These are phyloP conservation scores for Morbakka virulenta DNA, from an alignment of 30 jellyfish, hydroid and myxozoan species.

Conservation along the genomic window DNA sequence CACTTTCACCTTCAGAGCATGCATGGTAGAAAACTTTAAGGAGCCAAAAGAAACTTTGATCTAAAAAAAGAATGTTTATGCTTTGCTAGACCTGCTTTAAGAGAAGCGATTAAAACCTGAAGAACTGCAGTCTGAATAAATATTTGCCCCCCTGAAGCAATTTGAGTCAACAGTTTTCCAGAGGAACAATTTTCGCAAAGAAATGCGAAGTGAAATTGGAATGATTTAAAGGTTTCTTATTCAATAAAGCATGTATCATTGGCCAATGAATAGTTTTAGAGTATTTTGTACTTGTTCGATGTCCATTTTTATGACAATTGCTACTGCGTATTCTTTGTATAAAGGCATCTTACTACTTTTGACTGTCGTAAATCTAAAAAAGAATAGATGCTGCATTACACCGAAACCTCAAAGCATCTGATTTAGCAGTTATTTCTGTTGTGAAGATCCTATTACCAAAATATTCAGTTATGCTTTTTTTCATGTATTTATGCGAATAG, in stretches of 20 bases:
- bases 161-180: neutral
- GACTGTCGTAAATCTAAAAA: constrained; percentile 9
- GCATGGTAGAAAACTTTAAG: constrained; percentile 25
- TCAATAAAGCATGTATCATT: neutral
- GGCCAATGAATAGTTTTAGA: constrained; percentile 6
- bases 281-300: constrained; percentile 2
- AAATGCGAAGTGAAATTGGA: neutral
- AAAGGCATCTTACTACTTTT: constrained; percentile 2
- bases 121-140: constrained; percentile 36
- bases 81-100: constrained; percentile 6
- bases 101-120: constrained; percentile 3
- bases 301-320: constrained; percentile 12
- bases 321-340: constrained; percentile 18
- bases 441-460: constrained; percentile 13
- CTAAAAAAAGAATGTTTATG: constrained; percentile 15
- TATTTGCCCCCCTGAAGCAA: constrained; percentile 46
- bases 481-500: constrained; percentile 37
- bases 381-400: constrained; percentile 30
- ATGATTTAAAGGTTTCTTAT: neutral
- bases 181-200: neutral
- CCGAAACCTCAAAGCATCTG: constrained; percentile 44
- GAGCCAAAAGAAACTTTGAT: constrained; percentile 15
- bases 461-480: constrained; percentile 20
- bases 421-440: constrained; percentile 36
- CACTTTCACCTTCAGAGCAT: constrained; percentile 38